A percentile compares a stretch with the other conserved stretches of the same genome.
Evolutionary conservation across 2,797 vertebrate genomes (phyloP).

Genomic region (Halcyon badia): DNA sequence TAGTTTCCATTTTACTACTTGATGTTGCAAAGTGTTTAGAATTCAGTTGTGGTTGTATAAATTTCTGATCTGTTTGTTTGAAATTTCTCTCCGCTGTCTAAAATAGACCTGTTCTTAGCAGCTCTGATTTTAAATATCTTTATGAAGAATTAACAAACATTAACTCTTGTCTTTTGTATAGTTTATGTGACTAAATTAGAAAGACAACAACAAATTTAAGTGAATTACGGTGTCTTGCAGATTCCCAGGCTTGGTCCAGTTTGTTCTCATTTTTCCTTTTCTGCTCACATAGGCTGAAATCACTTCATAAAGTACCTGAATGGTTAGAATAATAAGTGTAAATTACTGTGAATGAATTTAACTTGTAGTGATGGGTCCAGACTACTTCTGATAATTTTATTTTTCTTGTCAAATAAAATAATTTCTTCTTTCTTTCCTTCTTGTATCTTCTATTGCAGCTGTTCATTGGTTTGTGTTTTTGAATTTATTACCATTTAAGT

Average conservation of each 20-base stretch:
- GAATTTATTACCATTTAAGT: neutral
- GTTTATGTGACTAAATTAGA: neutral
- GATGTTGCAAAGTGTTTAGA: neutral
- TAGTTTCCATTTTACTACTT: neutral
- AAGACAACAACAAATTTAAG: neutral
- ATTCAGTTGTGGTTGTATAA: neutral
- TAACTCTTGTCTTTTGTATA: neutral
- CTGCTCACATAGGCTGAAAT: neutral
- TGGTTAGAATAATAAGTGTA: neutral
- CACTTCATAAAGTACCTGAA: neutral
- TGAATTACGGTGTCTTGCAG: neutral
- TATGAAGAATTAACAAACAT: neutral
- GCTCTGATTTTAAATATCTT: neutral
- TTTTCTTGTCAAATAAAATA: neutral
- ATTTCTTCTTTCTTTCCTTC: neutral
- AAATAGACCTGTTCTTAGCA: neutral
- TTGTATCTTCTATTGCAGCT: neutral
- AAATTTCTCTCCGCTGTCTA: neutral
- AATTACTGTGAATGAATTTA: neutral
- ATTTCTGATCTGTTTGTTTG: neutral
- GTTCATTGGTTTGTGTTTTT: neutral
- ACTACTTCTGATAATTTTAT: neutral
- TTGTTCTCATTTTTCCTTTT: neutral
- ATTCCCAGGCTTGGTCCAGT: neutral
- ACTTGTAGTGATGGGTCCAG: neutral